Evolutionary conservation across 2,888 invertebrate genomes (phyloP).

Genomic region (Leucoptera coffeella): DNA sequence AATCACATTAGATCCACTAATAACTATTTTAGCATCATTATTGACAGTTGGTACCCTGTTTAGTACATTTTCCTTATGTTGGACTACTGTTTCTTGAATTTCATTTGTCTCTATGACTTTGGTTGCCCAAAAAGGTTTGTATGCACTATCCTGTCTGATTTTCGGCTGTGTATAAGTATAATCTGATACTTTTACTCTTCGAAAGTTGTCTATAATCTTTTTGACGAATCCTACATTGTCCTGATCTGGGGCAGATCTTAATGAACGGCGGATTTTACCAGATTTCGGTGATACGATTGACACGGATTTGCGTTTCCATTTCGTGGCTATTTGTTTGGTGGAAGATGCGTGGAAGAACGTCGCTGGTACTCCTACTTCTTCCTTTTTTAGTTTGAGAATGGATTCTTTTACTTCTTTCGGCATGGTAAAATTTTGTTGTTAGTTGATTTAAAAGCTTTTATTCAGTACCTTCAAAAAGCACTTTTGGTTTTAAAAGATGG

Average conservation of each 20-base stretch:
- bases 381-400: constrained; percentile 18
- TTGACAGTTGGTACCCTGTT: neutral
- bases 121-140: constrained; percentile 28
- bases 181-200: constrained; percentile 26
- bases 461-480: no score
- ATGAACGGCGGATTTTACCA: constrained; percentile 15
- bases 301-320: constrained; percentile 27
- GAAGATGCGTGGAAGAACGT: constrained; percentile 15
- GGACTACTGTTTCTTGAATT: neutral
- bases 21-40: neutral
- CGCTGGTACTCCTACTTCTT: constrained; percentile 20
- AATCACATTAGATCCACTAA: neutral
- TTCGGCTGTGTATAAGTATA: constrained; percentile 23
- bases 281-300: constrained; percentile 32
- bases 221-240: constrained; percentile 14
- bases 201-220: constrained; percentile 23
- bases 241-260: neutral
- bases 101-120: constrained; percentile 14
- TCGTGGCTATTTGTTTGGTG: constrained; percentile 14
- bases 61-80: neutral
- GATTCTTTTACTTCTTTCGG: constrained; percentile 19
- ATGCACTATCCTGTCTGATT: constrained; percentile 20
- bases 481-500: no score
- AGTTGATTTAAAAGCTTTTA: no score
- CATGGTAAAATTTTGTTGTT: constrained; percentile 12